Base-by-base conservation (phyloP, 2,888 invertebrate genomes). In the Napeogenes sylphis region DNA sequence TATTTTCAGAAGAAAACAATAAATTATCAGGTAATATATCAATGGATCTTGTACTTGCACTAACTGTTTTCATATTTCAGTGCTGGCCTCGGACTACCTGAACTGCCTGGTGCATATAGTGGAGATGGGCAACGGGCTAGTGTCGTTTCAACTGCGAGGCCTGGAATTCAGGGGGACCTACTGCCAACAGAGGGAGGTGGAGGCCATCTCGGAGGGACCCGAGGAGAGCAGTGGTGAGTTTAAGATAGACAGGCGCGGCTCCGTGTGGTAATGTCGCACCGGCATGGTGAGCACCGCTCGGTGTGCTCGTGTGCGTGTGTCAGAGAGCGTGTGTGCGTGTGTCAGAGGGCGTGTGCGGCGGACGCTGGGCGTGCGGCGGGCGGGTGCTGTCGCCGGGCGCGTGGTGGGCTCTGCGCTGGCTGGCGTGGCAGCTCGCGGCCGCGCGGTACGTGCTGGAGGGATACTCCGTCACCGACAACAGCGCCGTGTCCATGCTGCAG, bases 361-460 rank as follows among this genome's bases (percentile, higher is more conserved):
- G 69, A 4, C 76, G 64, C 60, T 78, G 78, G 73, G 72, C 70
- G 78, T 97, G 97, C 83, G 95, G 95, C 76, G 97, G 97, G 90
- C 95, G 97, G 68, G 93, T 98, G 85, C 91, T 99, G 55, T 97
- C 98, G 68, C 94, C 98, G 59, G 99, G 99, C 85, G 97, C 99
- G n/a, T 98, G 98, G 70, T 99, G 98, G 91, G 96, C 96, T 77
- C 97, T 98, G 80, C 94, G 99, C 61, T 99, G 98, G 99, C 92
- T 99, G 65, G 98, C 99, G 0, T 99, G 99, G 99, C 98, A 98
- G 89, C 97, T 97, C 35, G 96, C 97, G 1, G 95, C 97, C 55
- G 95, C 98, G n/a, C 97, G 98, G 79, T 99, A 99, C 85, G 97
- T 99, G 61, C 93, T 99, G 38, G 99, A 99, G 87, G 99, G 99